Conservation (phyloP, 1,140 invertebrate genomes). For the Zeugodacus cucurbitae region DNA sequence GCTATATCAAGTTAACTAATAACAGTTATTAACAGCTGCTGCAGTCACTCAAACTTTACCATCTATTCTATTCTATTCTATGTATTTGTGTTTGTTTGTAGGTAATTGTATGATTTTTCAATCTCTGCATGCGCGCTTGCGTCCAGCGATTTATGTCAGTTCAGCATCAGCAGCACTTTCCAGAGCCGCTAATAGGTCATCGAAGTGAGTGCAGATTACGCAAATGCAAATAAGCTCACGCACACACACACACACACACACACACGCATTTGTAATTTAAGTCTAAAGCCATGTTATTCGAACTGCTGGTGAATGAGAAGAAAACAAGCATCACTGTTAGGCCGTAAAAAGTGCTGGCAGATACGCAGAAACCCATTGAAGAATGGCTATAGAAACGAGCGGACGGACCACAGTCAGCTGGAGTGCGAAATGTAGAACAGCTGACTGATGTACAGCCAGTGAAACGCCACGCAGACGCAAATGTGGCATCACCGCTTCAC, state of each 20-base stretch:
- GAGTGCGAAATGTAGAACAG: conserved; percentile 6
- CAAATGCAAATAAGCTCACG: conserved; percentile 1
- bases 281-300: neutral
- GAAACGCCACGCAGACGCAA: neutral
- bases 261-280: neutral
- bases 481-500: neutral
- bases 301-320: neutral
- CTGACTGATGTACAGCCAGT: neutral
- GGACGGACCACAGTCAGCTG: neutral
- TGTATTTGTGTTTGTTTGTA: neutral
- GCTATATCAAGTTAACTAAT: neutral
- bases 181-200: conserved; percentile 34
- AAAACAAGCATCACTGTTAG: neutral
- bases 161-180: conserved; percentile 17
- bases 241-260: neutral
- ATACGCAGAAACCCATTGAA: neutral
- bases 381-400: neutral
- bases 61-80: neutral
- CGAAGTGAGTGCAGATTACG: conserved; percentile 16
- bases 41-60: neutral
- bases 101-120: neutral
- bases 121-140: neutral
- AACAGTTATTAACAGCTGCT: conserved; percentile 12
- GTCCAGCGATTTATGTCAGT: conserved; percentile 13
- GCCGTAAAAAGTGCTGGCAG: neutral